Conservation (phyloP, 2,797 vertebrate species). For the Podarcis lilfordi region DNA sequence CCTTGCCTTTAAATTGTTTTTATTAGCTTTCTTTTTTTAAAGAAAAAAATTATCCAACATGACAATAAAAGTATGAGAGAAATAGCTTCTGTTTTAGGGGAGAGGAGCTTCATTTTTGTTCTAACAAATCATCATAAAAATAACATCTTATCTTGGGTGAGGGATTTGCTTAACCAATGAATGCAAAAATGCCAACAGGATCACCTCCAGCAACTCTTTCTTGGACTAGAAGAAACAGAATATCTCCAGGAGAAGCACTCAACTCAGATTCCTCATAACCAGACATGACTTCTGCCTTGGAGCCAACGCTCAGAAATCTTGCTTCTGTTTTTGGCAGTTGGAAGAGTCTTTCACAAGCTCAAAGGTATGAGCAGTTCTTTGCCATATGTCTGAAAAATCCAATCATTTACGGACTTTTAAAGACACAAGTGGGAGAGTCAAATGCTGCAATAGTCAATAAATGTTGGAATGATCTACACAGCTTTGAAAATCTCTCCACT, state of each 20-base stretch:
- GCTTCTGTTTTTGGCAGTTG: slow-evolving; percentile 6
- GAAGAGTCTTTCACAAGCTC: slow-evolving; percentile 2
- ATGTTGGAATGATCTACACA: neutral
- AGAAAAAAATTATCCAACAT: neutral
- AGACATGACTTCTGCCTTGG: neutral
- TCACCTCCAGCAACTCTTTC: slow-evolving; percentile 10
- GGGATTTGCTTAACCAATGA: neutral
- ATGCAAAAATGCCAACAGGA: neutral
- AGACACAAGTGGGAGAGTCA: neutral
- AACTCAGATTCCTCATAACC: neutral
- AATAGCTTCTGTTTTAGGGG: neutral
- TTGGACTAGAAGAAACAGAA: neutral
- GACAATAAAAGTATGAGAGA: neutral
- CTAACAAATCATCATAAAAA: neutral
- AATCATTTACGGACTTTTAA: neutral
- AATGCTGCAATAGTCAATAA: neutral
- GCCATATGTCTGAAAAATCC: neutral
- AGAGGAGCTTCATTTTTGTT: neutral
- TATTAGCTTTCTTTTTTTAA: too few species aligned
- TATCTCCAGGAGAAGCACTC: neutral
- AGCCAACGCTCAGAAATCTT: neutral
- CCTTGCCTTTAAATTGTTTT: too few species aligned
- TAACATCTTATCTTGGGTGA: neutral
- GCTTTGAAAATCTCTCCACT: neutral
- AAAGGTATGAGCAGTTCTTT: neutral